Evolutionary conservation across 2,888 invertebrate genomes (phyloP), one percentile per base, ranked within the genome.

Genomic region (Xanthia togata): DNA sequence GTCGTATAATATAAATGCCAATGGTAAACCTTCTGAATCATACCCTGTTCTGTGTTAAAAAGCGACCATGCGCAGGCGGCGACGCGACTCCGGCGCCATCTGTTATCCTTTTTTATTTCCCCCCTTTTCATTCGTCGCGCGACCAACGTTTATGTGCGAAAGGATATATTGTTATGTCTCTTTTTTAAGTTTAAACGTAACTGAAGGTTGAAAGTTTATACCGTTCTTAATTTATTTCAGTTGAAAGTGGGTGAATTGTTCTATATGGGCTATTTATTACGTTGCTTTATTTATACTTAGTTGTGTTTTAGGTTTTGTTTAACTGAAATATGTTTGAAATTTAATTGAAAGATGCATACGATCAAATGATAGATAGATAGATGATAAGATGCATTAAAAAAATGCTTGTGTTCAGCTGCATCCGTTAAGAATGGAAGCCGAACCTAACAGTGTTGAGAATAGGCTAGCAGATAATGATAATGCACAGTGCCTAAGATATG

Each of bases 11-110:
- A 11, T 20, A 26, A 31, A 12, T 44, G 5, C 12, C 9, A 64
- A 53, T 38, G 1, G 5, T 38, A 53, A 3, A 68, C 41, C 74
- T 84, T 76, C 69, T 81, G 69, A 0, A 41, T 23, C 4, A 55
- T 26, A 14, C 41, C 38, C 3, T 65, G 20, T 38, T 14, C 2
- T 26, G 23, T 70, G 69, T 9, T 50, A 65, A 59, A 79, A 82
- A 81, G 80, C 80, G 82, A 85, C 86, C 76, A 72, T 90, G 93
- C 92, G 89, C 91, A 86, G 90, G 92, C 93, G 93, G 91, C 92
- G 90, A 53, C 85, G 79, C 85, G 88, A 76, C 88, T 84, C 76
- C 62, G 82, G 70, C 89, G 90, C 88, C 90, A 90, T 90, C 86
- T 88, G 89, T 92, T 90, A 85, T 88, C 74, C 85, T 89, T 91